Conservation (phyloP, 1,140 invertebrate species). For the Chymomyza costata region DNA sequence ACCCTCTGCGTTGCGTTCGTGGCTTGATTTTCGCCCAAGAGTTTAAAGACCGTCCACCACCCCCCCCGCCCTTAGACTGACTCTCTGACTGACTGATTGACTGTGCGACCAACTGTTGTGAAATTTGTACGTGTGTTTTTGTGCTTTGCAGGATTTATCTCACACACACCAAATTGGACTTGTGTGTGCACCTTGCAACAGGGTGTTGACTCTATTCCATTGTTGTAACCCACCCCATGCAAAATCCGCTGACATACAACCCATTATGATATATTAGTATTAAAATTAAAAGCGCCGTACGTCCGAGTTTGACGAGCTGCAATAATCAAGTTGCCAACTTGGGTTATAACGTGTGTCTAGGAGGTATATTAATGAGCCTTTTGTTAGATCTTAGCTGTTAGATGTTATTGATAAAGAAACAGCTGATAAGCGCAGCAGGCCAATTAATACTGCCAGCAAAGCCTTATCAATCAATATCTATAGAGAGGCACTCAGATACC, state of each 20-base stretch:
- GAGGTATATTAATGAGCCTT: no score
- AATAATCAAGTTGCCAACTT: no score
- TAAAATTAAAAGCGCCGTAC: constrained; percentile 65
- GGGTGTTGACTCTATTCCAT: constrained; percentile 37
- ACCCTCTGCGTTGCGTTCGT: constrained; percentile 24
- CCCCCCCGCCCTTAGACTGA: no score
- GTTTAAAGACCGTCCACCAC: no score
- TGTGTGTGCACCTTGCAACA: constrained; percentile 36
- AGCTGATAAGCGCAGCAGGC: no score
- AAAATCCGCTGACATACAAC: no score
- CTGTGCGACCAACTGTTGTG: constrained; percentile 55
- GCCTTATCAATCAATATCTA: no score
- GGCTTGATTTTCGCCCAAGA: constrained; percentile 51
- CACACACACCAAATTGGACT: constrained; percentile 47
- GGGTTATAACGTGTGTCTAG: no score
- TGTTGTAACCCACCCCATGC: constrained; percentile 16
- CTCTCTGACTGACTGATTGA: neutral
- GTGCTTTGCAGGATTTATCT: constrained; percentile 59
- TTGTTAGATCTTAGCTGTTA: no score
- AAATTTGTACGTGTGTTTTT: constrained; percentile 63
- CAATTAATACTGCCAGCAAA: no score
- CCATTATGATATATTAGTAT: constrained; percentile 69
- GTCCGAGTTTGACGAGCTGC: constrained; percentile 15
- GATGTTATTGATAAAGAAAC: no score
- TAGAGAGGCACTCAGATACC: no score